A percentile compares a stretch with the other conserved stretches of the same genome.
Evolutionary conservation across 2,797 vertebrate genomes (phyloP).

Genomic region (Acridotheres tristis): DNA sequence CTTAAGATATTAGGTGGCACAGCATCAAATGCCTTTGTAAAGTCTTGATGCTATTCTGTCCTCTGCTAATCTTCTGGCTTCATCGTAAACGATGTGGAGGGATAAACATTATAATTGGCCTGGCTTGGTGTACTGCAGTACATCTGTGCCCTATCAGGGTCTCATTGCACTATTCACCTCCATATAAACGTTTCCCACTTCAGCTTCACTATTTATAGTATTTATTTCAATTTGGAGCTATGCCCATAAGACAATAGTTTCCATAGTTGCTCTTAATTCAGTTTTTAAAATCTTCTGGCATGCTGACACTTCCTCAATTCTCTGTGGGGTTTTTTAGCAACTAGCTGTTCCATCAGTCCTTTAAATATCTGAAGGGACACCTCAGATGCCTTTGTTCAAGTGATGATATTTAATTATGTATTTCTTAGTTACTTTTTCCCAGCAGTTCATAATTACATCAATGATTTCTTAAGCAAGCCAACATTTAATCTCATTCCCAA

Average conservation of each 20-base stretch:
- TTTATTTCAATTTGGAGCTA: conserved; percentile 9
- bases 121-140: background rate
- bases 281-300: conserved; percentile 10
- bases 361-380: conserved; percentile 24
- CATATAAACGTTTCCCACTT: background rate
- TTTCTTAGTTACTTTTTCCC: conserved; percentile 26
- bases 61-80: background rate
- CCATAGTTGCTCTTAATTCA: conserved; percentile 39
- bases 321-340: background rate
- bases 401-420: conserved; percentile 11
- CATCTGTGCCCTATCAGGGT: background rate
- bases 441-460: conserved; percentile 29
- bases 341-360: background rate
- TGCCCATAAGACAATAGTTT: conserved; percentile 19
- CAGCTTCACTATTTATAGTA: background rate
- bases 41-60: background rate
- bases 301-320: background rate
- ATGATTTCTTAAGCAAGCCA: conserved; percentile 17
- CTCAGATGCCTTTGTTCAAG: conserved; percentile 1
- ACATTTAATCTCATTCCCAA: conserved; percentile 41
- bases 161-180: background rate
- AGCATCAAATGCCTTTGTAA: background rate
- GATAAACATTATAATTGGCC: background rate
- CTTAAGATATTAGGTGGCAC: background rate
- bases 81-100: background rate